Base-by-base conservation (phyloP, 2,888 invertebrate genomes). In the Dolomedes plantarius region DNA sequence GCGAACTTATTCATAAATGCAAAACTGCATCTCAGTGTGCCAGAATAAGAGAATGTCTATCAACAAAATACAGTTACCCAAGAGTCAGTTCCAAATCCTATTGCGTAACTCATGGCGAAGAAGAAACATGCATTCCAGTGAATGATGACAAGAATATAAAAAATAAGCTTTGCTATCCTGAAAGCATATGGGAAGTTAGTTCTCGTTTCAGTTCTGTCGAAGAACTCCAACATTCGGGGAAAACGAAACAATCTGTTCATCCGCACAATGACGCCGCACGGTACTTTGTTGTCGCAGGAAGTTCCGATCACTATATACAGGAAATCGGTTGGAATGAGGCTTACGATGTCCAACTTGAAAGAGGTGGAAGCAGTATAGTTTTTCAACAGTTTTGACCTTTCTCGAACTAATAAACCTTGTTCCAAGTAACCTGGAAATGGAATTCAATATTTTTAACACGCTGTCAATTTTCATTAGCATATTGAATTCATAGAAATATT, bases 51-150 rank as follows among this genome's bases (percentile, higher is more conserved):
- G n/a, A n/a, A n/a, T n/a, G n/a, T n/a, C n/a, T n/a, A n/a, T n/a
- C n/a, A n/a, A n/a, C n/a, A n/a, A n/a, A 16, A 16, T 50, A 13
- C 19, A 92, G 1, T 67, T 32, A 92, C 92, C 92, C 97, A 97
- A 90, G 94, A 95, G 91, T 98, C 97, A 0, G 94, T 93, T 19
- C 97, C 97, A 90, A 97, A 97, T 28, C 97, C 97, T 82, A 98
- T 95, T 23, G 94, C 94, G 91, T 95, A 96, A 92, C 97, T 97
- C 90, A 98, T 96, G 83, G 95, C 96, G 91, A 97, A 98, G 92
- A 97, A 98, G 90, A 97, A 93, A 92, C 98, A 98, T 23, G 96
- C 97, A 91, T 98, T 98, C 97, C 97, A 98, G 91, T 98, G 98
- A 89, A 98, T 98, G 41, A 98, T 94, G 88, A 97, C 95, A 88